phyloP scores from a whole-genome alignment of 2,113 vertebrate species.

The Nerophis lumbriciformis region DNA sequence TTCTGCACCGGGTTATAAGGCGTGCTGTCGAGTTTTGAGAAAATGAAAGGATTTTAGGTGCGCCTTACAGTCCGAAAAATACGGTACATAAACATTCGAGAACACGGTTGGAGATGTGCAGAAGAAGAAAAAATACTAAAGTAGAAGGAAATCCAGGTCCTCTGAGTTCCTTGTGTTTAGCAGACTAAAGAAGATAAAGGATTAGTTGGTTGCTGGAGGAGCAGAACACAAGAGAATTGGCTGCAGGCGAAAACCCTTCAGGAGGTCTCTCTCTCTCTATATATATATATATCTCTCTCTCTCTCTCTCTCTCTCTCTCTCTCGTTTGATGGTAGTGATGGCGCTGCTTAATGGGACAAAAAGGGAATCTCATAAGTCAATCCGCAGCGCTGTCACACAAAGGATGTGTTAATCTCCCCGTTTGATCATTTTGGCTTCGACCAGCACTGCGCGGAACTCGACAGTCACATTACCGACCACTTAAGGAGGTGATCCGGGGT shows the following conservation, averaged over 20 bases:
- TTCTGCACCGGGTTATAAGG: no score
- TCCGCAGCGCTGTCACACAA: conserved; percentile 6
- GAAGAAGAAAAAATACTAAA: not conserved
- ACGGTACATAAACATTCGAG: not conserved
- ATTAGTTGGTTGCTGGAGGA: conserved; percentile 46
- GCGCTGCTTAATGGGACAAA: not conserved
- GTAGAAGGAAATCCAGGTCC: not conserved
- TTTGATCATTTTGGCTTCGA: not conserved
- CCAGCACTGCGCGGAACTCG: not conserved
- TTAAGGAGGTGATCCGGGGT: no score
- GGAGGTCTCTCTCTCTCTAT: conserved; percentile 12
- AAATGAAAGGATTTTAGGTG: no score
- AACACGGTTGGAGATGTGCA: not conserved
- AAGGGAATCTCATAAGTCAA: conserved; percentile 15
- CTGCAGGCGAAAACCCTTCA: conserved; percentile 11
- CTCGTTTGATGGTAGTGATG: conserved; percentile 4
- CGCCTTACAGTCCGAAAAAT: no score
- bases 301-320: not conserved
- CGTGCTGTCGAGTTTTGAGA: no score
- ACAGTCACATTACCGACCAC: no score
- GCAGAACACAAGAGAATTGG: conserved; percentile 13
- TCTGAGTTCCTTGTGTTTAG: conserved; percentile 9
- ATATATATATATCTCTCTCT: no score
- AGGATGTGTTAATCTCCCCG: not conserved
- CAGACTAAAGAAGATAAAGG: conserved; percentile 37